These are phyloP conservation scores for Disparrhopalites patrizii DNA, from an alignment of 2,888 invertebrate species.

Conservation along the genomic window DNA sequence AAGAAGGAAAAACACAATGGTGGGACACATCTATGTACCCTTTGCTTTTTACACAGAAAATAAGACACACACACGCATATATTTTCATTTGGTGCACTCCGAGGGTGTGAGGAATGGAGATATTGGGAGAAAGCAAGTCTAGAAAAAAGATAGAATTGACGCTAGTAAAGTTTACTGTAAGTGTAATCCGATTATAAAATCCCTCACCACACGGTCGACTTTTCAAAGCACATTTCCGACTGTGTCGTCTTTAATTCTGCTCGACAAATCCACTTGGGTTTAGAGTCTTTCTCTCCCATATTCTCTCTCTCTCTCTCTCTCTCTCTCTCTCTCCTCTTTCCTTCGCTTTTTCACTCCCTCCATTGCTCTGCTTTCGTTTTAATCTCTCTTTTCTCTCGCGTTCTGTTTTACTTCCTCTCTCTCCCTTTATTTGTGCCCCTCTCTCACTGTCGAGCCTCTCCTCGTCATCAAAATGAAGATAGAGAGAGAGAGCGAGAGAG, in stretches of 20 bases:
- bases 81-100: no score
- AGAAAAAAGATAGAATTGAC: background rate
- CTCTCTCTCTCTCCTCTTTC: background rate
- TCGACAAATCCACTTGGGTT: constrained; percentile 7
- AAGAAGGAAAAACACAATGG: no score
- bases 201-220: constrained; percentile 3
- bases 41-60: no score
- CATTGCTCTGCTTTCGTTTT: background rate
- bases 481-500: no score
- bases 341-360: background rate
- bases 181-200: constrained; percentile 9
- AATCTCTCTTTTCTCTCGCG: background rate
- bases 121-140: background rate
- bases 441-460: background rate
- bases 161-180: background rate
- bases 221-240: background rate
- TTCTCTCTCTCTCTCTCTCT: background rate
- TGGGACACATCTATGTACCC: no score
- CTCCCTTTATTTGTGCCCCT: background rate
- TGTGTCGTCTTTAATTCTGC: constrained; percentile 9
- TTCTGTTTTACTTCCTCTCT: background rate
- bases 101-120: background rate
- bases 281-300: background rate
- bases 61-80: no score
- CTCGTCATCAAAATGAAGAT: no score